Evolutionary conservation across 64 coral and sea anemone genomes (phyloP), one percentile per base, ranked within the genome.

Genomic region (Dendronephthya gigantea): DNA sequence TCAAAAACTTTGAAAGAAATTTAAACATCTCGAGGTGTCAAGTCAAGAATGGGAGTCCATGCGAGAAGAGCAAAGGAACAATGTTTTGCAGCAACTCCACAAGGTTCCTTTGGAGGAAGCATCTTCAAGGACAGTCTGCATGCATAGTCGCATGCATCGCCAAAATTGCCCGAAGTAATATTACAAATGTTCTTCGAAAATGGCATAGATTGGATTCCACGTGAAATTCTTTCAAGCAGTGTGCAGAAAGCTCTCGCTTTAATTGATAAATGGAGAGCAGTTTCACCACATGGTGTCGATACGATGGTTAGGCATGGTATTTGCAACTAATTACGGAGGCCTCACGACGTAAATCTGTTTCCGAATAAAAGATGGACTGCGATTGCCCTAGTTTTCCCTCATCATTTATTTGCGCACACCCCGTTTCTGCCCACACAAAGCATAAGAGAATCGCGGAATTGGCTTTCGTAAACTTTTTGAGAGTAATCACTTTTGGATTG

Each of bases 381-480:
- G 83, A 87, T 45, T 87, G 66, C 11, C 85, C 66, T 11, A 65
- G 85, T 27, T 87, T 72, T 48, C 29, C 68, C 30, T 39, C 35
- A 27, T 87, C 37, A 13, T 43, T 40, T n/a, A 43, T 87, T 22
- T 87, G 85, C 13, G 68, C 85, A 13, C 85, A 87, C 47, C 38
- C 72, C 29, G 6, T 79, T 29, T 36, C 65, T 6, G 56, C 56
- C 66, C 75, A 65, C 31, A 47, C 75, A 23, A 27, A 75, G 31
- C 35, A 87, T 43, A 62, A 49, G 30, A 39, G 43, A 17, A 52
- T 87, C 36, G 65, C 35, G 22, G 30, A 35, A 40, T 16, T 87
- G 85, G 68, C 30, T 87, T 72, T 43, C 48, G 23, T 49, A 25
- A 66, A 66, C 29, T 66, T n/a, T 66, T n/a, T 5, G 19, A 66